These are phyloP conservation scores for Lagodon rhomboides DNA, from an alignment of 2,797 vertebrate genomes.

Conservation along the genomic window DNA sequence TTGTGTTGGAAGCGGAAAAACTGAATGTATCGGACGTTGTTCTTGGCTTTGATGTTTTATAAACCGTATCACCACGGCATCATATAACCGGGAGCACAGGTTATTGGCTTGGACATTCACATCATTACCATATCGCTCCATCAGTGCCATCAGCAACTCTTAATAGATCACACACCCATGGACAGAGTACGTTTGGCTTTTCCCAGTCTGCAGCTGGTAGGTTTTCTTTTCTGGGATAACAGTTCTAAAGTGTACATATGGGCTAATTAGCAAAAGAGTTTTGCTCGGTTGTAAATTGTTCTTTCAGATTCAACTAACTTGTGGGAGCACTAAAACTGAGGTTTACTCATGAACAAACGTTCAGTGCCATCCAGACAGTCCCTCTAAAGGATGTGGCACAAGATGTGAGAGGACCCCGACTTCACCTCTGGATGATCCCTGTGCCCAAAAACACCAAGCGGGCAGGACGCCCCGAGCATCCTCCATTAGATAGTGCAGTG, in stretches of 20 bases:
- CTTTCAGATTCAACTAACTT: constrained; percentile 1
- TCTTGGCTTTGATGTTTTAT: constrained; percentile 42
- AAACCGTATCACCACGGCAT: constrained; percentile 50
- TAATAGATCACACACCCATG: constrained; percentile 41
- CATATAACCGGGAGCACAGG: constrained; percentile 41
- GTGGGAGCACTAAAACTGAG: background rate
- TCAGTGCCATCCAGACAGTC: background rate
- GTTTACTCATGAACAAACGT: background rate
- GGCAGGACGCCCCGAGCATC: constrained; percentile 15
- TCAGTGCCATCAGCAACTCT: constrained; percentile 47
- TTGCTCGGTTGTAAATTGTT: no score
- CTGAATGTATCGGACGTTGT: constrained; percentile 35
- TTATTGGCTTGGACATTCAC: constrained; percentile 40
- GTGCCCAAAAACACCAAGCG: constrained; percentile 31
- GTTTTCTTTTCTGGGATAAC: constrained; percentile 16
- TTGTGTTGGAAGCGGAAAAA: constrained; percentile 23
- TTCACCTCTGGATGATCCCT: constrained; percentile 36
- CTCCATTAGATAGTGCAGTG: constrained; percentile 29
- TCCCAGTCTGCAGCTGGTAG: constrained; percentile 23
- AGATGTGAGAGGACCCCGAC: constrained; percentile 2
- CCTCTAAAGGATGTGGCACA: constrained; percentile 5
- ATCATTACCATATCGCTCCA: constrained; percentile 57
- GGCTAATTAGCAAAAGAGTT: no score
- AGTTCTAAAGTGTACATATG: no score
- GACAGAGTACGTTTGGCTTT: constrained; percentile 27